phyloP scores from a whole-genome alignment of 1,140 invertebrate species.

The Drosophila paulistorum region DNA sequence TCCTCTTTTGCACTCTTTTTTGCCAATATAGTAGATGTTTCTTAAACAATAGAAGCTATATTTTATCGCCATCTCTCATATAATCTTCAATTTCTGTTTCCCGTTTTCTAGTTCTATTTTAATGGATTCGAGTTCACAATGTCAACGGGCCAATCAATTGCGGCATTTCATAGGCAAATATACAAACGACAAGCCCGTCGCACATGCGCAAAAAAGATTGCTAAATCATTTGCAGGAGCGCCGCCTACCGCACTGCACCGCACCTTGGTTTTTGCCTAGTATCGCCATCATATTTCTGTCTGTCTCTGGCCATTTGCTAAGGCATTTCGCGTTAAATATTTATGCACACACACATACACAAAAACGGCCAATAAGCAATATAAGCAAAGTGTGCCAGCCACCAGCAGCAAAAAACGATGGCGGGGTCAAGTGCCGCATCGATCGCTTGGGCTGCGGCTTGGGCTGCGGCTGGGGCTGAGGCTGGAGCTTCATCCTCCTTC shows the following conservation, averaged over 20 bases:
- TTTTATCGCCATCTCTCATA: too few species aligned
- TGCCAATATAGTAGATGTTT: too few species aligned
- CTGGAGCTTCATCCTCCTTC: conserved; percentile 3
- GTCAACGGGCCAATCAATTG: conserved; percentile 20
- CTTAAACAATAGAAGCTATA: too few species aligned
- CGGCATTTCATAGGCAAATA: conserved; percentile 43
- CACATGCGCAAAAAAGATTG: conserved; percentile 51
- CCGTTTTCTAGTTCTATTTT: neutral
- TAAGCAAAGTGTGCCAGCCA: conserved; percentile 71
- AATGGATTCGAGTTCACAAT: conserved; percentile 21
- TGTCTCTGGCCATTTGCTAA: conserved; percentile 30
- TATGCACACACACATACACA: conserved; percentile 46
- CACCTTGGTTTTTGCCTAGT: neutral
- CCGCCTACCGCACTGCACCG: conserved; percentile 28
- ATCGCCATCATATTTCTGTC: conserved; percentile 30
- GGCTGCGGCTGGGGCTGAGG: conserved; percentile 11
- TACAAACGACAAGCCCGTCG: conserved; percentile 43
- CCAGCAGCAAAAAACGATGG: conserved; percentile 32
- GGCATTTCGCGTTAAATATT: conserved; percentile 80
- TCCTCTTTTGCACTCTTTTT: too few species aligned
- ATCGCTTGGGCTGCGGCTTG: conserved; percentile 21
- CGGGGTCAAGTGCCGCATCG: conserved; percentile 68
- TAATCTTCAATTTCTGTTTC: too few species aligned
- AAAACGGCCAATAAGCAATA: conserved; percentile 75
- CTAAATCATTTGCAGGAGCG: conserved; percentile 65